phyloP scores from a whole-genome alignment of 2,888 invertebrate species.

The Rhamnusium bicolor region DNA sequence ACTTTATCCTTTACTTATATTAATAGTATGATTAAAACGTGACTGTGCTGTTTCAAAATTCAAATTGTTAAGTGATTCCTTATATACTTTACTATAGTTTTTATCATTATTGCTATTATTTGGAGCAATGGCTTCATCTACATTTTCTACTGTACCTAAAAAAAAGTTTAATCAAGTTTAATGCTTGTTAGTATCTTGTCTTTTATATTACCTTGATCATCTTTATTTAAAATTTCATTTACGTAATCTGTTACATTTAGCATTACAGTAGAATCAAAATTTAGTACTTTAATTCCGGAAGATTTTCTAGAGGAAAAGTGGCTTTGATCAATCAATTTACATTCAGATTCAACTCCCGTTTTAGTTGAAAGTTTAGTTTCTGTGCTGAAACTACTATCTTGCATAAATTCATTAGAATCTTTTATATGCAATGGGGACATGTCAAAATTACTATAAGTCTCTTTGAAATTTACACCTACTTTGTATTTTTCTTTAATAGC shows the following conservation, averaged over 20 bases:
- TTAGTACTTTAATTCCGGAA: constrained; percentile 2
- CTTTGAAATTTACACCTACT: not conserved
- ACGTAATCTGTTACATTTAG: constrained; percentile 60
- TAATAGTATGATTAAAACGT: too few relatives aligned
- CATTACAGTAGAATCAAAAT: constrained; percentile 41
- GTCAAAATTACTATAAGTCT: constrained; percentile 14
- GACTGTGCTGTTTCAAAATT: not conserved
- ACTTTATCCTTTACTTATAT: too few relatives aligned
- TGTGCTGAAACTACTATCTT: not conserved
- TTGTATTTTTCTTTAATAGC: not conserved
- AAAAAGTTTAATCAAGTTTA: not conserved
- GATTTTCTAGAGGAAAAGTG: not conserved
- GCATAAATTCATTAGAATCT: not conserved
- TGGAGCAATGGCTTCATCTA: not conserved
- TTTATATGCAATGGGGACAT: constrained; percentile 4
- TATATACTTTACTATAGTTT: not conserved
- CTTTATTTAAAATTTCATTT: constrained; percentile 45
- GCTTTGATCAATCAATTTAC: not conserved
- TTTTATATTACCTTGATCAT: constrained; percentile 7
- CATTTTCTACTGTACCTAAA: not conserved
- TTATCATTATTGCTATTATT: not conserved
- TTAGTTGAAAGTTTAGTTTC: not conserved
- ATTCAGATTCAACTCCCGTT: not conserved
- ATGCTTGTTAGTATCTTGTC: not conserved
- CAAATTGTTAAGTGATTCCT: not conserved